A percentile compares a stretch with the other conserved stretches of the same genome.
Evolutionary conservation across 2,888 invertebrate genomes (phyloP).

Genomic region (Drosophila aldrichi): DNA sequence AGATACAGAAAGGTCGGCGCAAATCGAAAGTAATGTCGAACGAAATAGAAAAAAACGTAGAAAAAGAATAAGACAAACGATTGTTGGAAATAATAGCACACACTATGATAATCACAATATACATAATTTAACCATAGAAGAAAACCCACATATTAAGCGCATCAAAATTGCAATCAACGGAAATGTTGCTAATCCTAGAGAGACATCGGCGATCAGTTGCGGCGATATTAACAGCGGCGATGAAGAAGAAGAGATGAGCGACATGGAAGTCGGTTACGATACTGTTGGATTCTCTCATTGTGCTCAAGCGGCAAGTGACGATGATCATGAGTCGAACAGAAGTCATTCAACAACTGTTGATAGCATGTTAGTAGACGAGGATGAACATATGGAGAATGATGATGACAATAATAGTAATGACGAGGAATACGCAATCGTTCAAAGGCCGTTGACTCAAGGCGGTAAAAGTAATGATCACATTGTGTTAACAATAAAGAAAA

Average conservation of each 20-base stretch:
- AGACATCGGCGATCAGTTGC: constrained; percentile 47
- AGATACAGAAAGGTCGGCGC: not conserved
- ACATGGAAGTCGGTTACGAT: constrained; percentile 24
- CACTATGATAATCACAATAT: not conserved
- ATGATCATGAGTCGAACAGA: constrained; percentile 32
- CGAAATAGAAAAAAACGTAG: constrained; percentile 44
- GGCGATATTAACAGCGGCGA: constrained; percentile 58
- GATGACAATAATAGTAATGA: constrained; percentile 57
- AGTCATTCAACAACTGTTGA: constrained; percentile 34
- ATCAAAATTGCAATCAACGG: constrained; percentile 71
- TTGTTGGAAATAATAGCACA: not conserved
- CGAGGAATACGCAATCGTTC: constrained; percentile 79
- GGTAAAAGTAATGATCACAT: constrained; percentile 75
- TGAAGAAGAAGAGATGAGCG: constrained; percentile 38
- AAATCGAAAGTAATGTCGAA: not conserved
- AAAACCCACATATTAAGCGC: constrained; percentile 58
- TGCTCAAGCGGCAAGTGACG: constrained; percentile 18
- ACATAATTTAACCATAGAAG: not conserved
- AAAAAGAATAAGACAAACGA: constrained; percentile 19
- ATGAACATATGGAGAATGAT: constrained; percentile 50
- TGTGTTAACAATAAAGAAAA: constrained; percentile 83
- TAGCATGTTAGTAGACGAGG: constrained; percentile 33
- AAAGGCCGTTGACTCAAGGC: constrained; percentile 34
- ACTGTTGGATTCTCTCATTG: not conserved
- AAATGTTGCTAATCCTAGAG: constrained; percentile 43